These are phyloP conservation scores for Bradynema listronoti DNA, from an alignment of 1,140 invertebrate genomes.

Conservation along the genomic window DNA sequence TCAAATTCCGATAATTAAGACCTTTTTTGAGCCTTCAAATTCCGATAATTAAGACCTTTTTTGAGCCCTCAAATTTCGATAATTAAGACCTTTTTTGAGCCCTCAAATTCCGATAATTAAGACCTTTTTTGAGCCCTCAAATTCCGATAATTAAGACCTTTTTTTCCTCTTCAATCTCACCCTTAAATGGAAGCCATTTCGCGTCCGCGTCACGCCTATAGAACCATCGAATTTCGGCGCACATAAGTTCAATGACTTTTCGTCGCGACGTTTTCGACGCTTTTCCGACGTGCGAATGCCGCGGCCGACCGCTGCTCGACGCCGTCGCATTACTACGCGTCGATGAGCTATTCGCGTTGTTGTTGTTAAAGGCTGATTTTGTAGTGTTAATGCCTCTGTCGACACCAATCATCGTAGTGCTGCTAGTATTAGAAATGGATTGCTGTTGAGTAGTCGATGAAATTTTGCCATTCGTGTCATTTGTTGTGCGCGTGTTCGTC, in stretches of 20 bases:
- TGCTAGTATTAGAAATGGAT: too few species aligned
- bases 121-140: neutral
- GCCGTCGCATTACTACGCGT: too few species aligned
- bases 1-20: too few species aligned
- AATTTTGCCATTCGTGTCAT: too few species aligned
- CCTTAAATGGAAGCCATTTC: constrained; percentile 52
- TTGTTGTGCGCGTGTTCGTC: too few species aligned
- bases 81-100: neutral
- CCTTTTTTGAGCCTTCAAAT: neutral
- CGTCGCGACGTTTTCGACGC: neutral
- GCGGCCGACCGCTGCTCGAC: too few species aligned
- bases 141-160: neutral
- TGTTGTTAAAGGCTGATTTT: too few species aligned
- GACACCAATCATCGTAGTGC: too few species aligned
- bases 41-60: neutral
- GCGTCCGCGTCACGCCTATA: constrained; percentile 30
- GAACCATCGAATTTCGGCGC: constrained; percentile 52
- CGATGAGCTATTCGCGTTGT: too few species aligned
- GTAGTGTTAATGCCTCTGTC: too few species aligned
- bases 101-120: neutral
- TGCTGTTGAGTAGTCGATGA: too few species aligned
- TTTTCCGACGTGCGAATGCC: too few species aligned
- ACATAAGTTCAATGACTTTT: constrained; percentile 48
- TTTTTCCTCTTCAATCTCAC: constrained; percentile 19
- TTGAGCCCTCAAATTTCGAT: neutral